Conservation (phyloP, 2,113 vertebrate species). For the Anguilla japonica region DNA sequence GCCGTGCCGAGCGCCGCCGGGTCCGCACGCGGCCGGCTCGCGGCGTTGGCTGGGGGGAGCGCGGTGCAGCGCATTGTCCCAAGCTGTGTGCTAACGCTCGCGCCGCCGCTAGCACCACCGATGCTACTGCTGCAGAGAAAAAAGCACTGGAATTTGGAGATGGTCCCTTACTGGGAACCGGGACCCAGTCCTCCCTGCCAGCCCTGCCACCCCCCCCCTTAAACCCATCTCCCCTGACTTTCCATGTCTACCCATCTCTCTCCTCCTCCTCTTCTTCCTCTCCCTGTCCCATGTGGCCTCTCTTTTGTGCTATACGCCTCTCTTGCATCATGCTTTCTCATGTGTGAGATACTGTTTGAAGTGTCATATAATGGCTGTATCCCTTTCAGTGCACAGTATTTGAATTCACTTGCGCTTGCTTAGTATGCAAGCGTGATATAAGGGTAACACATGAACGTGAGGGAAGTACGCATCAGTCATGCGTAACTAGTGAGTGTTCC, state of each 20-base stretch:
- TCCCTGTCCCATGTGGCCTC: background rate
- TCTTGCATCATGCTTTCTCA: conserved; percentile 26
- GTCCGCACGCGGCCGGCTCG: too few species aligned
- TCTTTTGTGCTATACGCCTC: conserved; percentile 12
- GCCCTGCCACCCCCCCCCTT: conserved; percentile 16
- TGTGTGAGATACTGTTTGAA: background rate
- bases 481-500: too few species aligned
- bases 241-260: background rate
- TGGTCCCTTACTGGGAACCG: conserved; percentile 40
- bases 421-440: background rate
- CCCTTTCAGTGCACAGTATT: background rate
- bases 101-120: conserved; percentile 50
- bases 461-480: background rate
- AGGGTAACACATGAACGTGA: background rate
- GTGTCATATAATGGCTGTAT: background rate
- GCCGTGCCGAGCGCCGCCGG: too few species aligned
- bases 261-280: conserved; percentile 20
- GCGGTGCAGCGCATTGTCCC: conserved; percentile 61
- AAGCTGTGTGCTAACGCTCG: conserved; percentile 66
- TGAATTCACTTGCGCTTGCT: background rate
- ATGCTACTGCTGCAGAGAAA: background rate
- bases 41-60: conserved; percentile 50
- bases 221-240: conserved; percentile 15
- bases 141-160: conserved; percentile 47
- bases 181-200: conserved; percentile 34